These are phyloP conservation scores for Globodera rostochiensis DNA, from an alignment of 1,140 invertebrate species.

Conservation along the genomic window DNA sequence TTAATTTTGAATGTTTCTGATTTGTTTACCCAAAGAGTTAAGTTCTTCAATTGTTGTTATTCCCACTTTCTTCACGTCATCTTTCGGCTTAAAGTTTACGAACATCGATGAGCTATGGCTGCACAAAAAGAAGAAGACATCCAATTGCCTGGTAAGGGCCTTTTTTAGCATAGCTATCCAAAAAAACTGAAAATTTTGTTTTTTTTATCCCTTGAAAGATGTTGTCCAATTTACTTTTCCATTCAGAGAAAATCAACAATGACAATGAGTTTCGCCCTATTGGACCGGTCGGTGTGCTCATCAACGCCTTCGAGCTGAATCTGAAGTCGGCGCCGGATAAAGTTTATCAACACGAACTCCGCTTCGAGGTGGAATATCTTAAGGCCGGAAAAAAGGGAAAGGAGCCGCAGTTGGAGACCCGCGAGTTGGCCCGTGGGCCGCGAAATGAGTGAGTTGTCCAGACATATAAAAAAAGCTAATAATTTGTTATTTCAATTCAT, in stretches of 20 bases:
- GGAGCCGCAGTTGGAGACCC: not conserved
- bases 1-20: too few species aligned
- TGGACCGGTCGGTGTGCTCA: not conserved
- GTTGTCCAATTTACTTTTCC: not conserved
- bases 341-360: slow-evolving; percentile 15
- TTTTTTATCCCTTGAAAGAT: not conserved
- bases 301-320: slow-evolving; percentile 11
- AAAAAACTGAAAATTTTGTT: too few species aligned
- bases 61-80: too few species aligned
- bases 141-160: too few species aligned
- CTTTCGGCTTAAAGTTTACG: not conserved
- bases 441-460: slow-evolving; percentile 22
- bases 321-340: not conserved
- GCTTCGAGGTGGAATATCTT: not conserved
- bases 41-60: too few species aligned
- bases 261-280: not conserved
- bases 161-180: too few species aligned
- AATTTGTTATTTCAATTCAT: not conserved
- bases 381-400: not conserved
- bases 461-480: not conserved
- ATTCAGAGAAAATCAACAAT: not conserved
- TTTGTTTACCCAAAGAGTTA: too few species aligned
- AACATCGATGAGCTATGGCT: too few species aligned
- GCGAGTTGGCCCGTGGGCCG: slow-evolving; percentile 10
- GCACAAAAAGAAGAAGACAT: too few species aligned